phyloP scores from a whole-genome alignment of 2,113 vertebrate species.

The Mus pahari region DNA sequence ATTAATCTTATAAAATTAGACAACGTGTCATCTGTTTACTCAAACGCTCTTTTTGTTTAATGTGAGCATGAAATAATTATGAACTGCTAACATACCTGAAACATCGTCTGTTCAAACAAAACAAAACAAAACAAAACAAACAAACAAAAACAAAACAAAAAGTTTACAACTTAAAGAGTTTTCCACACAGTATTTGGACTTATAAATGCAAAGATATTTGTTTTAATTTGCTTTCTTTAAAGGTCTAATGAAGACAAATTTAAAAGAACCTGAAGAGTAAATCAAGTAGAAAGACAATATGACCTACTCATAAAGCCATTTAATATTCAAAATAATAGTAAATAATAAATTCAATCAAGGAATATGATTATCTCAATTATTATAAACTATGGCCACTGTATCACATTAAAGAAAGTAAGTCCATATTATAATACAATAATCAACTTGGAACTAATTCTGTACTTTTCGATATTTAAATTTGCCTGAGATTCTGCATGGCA shows the following conservation, averaged over 20 bases:
- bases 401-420: slow-evolving; percentile 39
- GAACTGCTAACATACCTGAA: background rate
- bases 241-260: background rate
- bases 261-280: slow-evolving; percentile 42
- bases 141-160: background rate
- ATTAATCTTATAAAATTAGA: background rate
- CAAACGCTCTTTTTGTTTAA: background rate
- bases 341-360: background rate
- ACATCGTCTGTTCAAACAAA: slow-evolving; percentile 18
- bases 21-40: slow-evolving; percentile 20
- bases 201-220: background rate
- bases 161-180: background rate
- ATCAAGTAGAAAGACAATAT: background rate
- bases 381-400: background rate
- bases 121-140: no score
- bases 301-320: background rate
- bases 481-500: background rate
- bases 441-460: slow-evolving; percentile 17
- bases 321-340: slow-evolving; percentile 22
- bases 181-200: background rate
- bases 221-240: background rate
- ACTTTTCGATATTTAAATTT: slow-evolving; percentile 28
- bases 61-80: slow-evolving; percentile 52
- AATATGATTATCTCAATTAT: background rate
- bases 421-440: slow-evolving; percentile 38